Conservation (phyloP, 2,888 invertebrate species). For the Enchytraeus crypticus region DNA sequence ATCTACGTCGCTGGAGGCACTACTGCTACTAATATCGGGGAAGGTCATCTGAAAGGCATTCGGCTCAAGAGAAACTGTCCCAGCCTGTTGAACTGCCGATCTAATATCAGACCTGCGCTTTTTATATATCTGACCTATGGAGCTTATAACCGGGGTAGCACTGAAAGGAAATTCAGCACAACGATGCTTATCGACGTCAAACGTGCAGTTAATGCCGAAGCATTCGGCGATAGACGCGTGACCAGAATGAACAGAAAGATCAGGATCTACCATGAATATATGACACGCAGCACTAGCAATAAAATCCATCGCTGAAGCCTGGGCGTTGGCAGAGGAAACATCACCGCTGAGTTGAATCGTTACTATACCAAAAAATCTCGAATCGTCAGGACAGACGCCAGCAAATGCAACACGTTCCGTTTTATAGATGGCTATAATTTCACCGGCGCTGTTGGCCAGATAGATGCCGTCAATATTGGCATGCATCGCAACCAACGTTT, state of each 20-base stretch:
- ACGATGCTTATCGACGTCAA: neutral
- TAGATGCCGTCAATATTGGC: neutral
- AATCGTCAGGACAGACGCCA: neutral
- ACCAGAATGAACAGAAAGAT: neutral
- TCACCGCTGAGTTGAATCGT: neutral
- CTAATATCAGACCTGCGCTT: neutral
- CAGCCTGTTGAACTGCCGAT: neutral
- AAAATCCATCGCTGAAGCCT: neutral
- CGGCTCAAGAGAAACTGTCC: too few relatives aligned
- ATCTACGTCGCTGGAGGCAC: neutral
- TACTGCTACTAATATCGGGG: too few relatives aligned
- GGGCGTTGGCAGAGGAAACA: neutral
- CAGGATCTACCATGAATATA: neutral
- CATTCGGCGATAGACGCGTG: neutral
- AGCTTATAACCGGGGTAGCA: neutral
- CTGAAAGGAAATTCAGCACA: conserved; percentile 1
- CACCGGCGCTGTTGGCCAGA: neutral
- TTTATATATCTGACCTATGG: neutral
- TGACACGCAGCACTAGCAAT: neutral
- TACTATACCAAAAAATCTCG: neutral
- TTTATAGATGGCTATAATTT: neutral
- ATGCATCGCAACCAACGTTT: conserved; percentile 1
- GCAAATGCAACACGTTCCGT: neutral
- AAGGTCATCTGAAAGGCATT: too few relatives aligned
- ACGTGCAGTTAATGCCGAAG: conserved; percentile 2